Conservation (phyloP, 2,888 invertebrate genomes). For the Hesperia comma region DNA sequence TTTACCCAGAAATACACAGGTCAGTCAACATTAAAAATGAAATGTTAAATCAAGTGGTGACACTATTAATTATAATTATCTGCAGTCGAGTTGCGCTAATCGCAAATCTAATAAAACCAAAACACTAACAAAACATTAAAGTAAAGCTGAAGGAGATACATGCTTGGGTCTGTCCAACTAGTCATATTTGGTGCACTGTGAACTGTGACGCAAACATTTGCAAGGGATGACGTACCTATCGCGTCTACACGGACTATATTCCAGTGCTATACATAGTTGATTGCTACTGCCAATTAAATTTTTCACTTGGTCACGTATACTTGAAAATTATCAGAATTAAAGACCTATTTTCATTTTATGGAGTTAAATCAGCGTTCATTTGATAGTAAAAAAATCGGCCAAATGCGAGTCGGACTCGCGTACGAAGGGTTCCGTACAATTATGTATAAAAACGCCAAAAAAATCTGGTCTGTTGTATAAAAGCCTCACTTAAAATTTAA, state of each 20-base stretch:
- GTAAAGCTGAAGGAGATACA: constrained; percentile 47
- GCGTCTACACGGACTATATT: constrained; percentile 11
- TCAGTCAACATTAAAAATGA: constrained; percentile 15
- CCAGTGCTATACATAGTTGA: constrained; percentile 8
- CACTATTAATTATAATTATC: too few relatives aligned
- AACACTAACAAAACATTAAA: constrained; percentile 32
- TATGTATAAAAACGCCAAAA: too few relatives aligned
- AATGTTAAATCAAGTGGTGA: constrained; percentile 16
- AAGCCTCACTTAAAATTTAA: too few relatives aligned
- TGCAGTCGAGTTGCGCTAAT: constrained; percentile 13
- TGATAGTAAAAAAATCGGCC: too few relatives aligned
- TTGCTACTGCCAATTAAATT: too few relatives aligned
- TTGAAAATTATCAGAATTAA: too few relatives aligned
- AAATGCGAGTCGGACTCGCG: too few relatives aligned
- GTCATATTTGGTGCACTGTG: constrained; percentile 51
- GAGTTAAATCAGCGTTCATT: too few relatives aligned
- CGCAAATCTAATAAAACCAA: constrained; percentile 17
- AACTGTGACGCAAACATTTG: constrained; percentile 39
- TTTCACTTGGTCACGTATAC: too few relatives aligned
- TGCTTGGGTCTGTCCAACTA: constrained; percentile 55
- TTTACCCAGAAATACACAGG: constrained; percentile 24
- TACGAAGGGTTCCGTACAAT: too few relatives aligned
- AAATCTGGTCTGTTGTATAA: too few relatives aligned
- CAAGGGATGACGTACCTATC: constrained; percentile 46
- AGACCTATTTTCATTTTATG: too few relatives aligned